Evolutionary conservation across 1,140 invertebrate genomes (phyloP).

Genomic region (Nasonia vitripennis): DNA sequence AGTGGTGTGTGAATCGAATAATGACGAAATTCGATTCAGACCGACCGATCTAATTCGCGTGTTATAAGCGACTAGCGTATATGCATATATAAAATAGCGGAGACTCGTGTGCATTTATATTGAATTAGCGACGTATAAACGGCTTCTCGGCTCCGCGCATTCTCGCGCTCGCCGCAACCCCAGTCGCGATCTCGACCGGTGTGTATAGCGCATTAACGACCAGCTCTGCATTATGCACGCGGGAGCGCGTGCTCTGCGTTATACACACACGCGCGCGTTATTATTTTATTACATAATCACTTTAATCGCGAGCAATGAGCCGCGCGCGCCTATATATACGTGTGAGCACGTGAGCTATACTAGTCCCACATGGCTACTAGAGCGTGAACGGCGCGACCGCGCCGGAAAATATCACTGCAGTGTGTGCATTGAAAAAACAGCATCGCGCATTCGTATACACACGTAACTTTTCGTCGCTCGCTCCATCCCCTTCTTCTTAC

Average conservation of each 20-base stretch:
- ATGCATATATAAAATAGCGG: too few relatives aligned
- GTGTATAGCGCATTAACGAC: background rate
- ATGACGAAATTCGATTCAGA: too few relatives aligned
- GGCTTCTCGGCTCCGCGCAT: background rate
- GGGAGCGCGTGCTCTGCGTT: background rate
- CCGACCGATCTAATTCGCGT: too few relatives aligned
- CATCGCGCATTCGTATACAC: background rate
- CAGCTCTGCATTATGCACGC: background rate
- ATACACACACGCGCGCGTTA: background rate
- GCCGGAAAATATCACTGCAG: slow-evolving; percentile 56
- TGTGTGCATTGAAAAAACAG: background rate
- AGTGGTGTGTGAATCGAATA: too few relatives aligned
- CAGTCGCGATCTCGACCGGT: background rate
- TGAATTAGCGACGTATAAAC: background rate
- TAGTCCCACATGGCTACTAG: slow-evolving; percentile 59
- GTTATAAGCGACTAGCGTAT: too few relatives aligned
- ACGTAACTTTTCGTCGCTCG: background rate
- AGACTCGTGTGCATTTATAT: background rate
- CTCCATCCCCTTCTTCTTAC: background rate
- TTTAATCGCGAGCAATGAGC: slow-evolving; percentile 60
- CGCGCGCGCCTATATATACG: background rate
- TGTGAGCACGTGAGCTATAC: slow-evolving; percentile 10
- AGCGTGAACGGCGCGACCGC: slow-evolving; percentile 55
- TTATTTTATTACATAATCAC: slow-evolving; percentile 62
- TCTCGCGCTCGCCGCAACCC: background rate